phyloP scores from a whole-genome alignment of 2,797 vertebrate species.

The Passerculus sandwichensis region DNA sequence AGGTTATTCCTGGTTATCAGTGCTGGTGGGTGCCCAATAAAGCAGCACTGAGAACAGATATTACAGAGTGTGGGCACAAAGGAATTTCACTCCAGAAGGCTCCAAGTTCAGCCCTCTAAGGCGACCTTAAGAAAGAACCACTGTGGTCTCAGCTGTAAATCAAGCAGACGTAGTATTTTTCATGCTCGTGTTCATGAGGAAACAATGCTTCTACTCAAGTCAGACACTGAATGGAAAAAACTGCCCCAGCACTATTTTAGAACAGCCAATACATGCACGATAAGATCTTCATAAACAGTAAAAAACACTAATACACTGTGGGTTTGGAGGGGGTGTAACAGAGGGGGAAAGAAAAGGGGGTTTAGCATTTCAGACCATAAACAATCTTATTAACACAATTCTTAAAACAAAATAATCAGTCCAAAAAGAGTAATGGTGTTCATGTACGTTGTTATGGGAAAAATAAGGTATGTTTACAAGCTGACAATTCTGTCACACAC shows the following conservation, averaged over 20 bases:
- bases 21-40: conserved; percentile 57
- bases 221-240: neutral
- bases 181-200: neutral
- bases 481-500: neutral
- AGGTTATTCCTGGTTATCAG: conserved; percentile 50
- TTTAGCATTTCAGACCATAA: neutral
- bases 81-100: conserved; percentile 50
- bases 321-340: neutral
- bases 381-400: neutral
- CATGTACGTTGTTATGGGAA: neutral
- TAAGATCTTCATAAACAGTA: conserved; percentile 1
- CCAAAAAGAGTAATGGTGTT: neutral
- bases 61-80: conserved; percentile 52
- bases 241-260: neutral
- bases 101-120: conserved; percentile 11
- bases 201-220: conserved; percentile 43
- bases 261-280: neutral
- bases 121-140: neutral
- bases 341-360: neutral
- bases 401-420: neutral
- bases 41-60: conserved; percentile 51
- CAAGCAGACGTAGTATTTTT: neutral
- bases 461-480: neutral
- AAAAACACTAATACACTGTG: neutral
- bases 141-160: conserved; percentile 15